Evolutionary conservation across 2,888 invertebrate species (phyloP).

Genomic region (Lampropteryx suffumata): DNA sequence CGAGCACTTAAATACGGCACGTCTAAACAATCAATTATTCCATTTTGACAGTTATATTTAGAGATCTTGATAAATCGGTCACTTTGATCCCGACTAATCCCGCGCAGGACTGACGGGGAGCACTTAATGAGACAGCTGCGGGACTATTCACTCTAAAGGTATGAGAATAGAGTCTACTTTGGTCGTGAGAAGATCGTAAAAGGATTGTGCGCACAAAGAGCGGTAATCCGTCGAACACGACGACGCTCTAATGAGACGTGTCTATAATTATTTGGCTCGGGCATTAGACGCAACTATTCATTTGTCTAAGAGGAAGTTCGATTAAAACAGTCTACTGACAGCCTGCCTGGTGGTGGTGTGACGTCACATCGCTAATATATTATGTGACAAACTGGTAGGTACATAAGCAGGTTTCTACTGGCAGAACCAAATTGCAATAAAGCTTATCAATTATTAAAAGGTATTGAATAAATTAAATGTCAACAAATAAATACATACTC

Average conservation of each 20-base stretch:
- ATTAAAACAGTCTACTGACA: too few species aligned
- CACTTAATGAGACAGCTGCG: background rate
- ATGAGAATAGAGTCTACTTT: background rate
- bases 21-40: constrained; percentile 38
- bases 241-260: constrained; percentile 17
- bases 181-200: background rate
- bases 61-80: constrained; percentile 36
- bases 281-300: background rate
- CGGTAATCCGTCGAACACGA: constrained; percentile 21
- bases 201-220: constrained; percentile 2
- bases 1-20: constrained; percentile 7
- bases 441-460: constrained; percentile 2
- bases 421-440: background rate
- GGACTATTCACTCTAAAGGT: background rate
- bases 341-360: background rate
- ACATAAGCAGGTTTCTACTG: too few species aligned
- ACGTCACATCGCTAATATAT: constrained; percentile 1
- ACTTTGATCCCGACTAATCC: constrained; percentile 35
- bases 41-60: constrained; percentile 35
- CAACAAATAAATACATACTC: too few species aligned
- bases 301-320: background rate
- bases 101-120: constrained; percentile 26
- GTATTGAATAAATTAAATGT: background rate
- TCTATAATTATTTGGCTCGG: constrained; percentile 6
- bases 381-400: background rate